phyloP scores from a whole-genome alignment of 2,888 invertebrate genomes.

The Leucania comma region DNA sequence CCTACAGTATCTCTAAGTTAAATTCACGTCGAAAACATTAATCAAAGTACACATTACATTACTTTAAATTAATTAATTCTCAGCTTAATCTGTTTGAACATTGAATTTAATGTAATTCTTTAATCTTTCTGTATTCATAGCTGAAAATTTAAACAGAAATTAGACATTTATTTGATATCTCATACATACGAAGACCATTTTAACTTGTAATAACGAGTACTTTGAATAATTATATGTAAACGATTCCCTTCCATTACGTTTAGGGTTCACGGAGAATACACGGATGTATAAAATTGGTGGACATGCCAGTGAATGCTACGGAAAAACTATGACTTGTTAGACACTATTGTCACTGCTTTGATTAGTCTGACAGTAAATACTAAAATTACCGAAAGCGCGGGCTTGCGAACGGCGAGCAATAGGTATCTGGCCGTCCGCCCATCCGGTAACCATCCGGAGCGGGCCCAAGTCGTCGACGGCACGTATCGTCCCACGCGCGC shows the following conservation, averaged over 20 bases:
- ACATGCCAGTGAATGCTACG: background rate
- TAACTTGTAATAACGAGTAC: slow-evolving; percentile 67
- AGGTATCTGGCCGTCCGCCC: no score
- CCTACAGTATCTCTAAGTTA: slow-evolving; percentile 23
- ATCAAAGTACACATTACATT: slow-evolving; percentile 35
- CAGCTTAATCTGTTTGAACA: slow-evolving; percentile 44
- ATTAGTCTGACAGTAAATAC: no score
- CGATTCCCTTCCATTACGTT: slow-evolving; percentile 69
- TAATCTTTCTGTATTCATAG: slow-evolving; percentile 54
- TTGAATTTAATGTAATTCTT: slow-evolving; percentile 55
- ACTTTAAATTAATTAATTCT: slow-evolving; percentile 41
- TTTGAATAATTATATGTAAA: slow-evolving; percentile 77
- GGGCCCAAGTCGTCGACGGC: no score
- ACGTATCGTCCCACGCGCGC: no score
- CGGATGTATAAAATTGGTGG: slow-evolving; percentile 22
- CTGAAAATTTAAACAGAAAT: slow-evolving; percentile 50
- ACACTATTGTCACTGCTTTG: background rate
- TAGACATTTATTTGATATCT: slow-evolving; percentile 63
- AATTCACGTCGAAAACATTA: slow-evolving; percentile 36
- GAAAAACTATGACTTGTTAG: background rate
- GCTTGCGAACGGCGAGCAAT: no score
- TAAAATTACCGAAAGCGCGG: no score
- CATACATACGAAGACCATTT: slow-evolving; percentile 57
- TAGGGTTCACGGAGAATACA: slow-evolving; percentile 51
- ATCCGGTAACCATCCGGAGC: no score